A percentile compares a stretch with the other conserved stretches of the same genome.
Conservation (phyloP, 1,140 invertebrate species). For the Drosophila simulans region DNA sequence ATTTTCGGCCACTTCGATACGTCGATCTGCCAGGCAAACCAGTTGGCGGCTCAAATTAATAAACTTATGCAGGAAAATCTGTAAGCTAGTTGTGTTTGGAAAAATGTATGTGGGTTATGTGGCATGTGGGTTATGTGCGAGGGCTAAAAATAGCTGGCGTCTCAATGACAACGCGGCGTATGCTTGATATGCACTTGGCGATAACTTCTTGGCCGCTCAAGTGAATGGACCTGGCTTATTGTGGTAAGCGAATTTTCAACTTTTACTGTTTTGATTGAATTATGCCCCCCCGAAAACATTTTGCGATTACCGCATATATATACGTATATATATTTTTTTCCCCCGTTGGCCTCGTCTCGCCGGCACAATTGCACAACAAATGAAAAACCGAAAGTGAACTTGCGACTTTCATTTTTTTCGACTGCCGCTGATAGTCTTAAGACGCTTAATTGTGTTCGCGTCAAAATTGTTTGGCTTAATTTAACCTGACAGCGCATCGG, state of each 20-base stretch:
- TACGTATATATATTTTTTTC: constrained; percentile 29
- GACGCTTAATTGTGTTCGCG: constrained; percentile 79
- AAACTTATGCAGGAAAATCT: constrained; percentile 59
- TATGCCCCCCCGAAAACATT: constrained; percentile 39
- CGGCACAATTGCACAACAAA: constrained; percentile 75
- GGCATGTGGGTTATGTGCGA: constrained; percentile 65
- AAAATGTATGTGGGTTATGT: constrained; percentile 13
- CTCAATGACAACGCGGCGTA: constrained; percentile 80
- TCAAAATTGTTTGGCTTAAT: constrained; percentile 76
- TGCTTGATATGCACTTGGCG: constrained; percentile 66
- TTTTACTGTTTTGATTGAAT: constrained; percentile 79
- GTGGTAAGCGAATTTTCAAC: constrained; percentile 60
- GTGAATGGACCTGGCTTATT: constrained; percentile 50
- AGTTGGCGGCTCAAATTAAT: constrained; percentile 76
- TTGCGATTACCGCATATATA: constrained; percentile 68
- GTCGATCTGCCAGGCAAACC: constrained; percentile 41
- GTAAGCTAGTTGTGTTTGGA: neutral
- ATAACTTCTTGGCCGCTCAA: constrained; percentile 48
- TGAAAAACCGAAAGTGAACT: constrained; percentile 78
- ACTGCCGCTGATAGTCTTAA: constrained; percentile 65
- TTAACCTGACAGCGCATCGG: constrained; percentile 63
- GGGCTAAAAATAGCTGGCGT: constrained; percentile 64
- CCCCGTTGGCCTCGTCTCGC: constrained; percentile 76
- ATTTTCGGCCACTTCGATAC: constrained; percentile 40
- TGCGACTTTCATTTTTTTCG: constrained; percentile 78